phyloP scores from a whole-genome alignment of 1,140 invertebrate species.

The Babylonia areolata region DNA sequence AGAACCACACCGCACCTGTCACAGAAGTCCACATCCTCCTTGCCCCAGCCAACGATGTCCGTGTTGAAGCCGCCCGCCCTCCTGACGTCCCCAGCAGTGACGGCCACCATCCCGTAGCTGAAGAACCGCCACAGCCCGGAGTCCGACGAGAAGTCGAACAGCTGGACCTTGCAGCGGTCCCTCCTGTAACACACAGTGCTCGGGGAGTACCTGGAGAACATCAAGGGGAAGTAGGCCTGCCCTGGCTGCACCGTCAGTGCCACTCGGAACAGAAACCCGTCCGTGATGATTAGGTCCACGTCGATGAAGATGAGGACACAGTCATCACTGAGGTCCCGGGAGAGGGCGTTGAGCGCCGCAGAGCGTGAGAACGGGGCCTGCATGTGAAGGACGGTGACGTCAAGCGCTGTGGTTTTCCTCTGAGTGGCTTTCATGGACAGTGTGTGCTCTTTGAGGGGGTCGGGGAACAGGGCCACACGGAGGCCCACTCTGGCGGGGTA shows the following conservation, averaged over 20 bases:
- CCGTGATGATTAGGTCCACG: conserved; percentile 29
- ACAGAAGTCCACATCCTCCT: conserved; percentile 81
- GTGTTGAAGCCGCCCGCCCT: conserved; percentile 89
- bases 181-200: conserved; percentile 72
- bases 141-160: conserved; percentile 78
- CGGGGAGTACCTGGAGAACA: conserved; percentile 93
- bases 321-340: neutral
- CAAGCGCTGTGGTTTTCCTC: neutral
- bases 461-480: conserved; percentile 12
- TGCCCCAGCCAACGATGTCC: conserved; percentile 81
- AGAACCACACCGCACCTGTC: conserved; percentile 80
- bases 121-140: conserved; percentile 93
- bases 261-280: conserved; percentile 12
- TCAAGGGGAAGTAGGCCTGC: conserved; percentile 93
- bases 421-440: neutral
- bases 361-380: conserved; percentile 1
- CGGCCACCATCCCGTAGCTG: conserved; percentile 93
- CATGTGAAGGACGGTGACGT: neutral
- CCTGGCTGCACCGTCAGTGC: conserved; percentile 1
- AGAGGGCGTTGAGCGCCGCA: neutral
- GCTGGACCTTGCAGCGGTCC: conserved; percentile 45
- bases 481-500: conserved; percentile 7
- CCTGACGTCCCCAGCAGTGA: conserved; percentile 90
- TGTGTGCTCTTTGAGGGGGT: neutral
- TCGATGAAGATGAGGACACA: conserved; percentile 16